Conservation (phyloP, 1,140 invertebrate genomes). For the Theocolax elegans region DNA sequence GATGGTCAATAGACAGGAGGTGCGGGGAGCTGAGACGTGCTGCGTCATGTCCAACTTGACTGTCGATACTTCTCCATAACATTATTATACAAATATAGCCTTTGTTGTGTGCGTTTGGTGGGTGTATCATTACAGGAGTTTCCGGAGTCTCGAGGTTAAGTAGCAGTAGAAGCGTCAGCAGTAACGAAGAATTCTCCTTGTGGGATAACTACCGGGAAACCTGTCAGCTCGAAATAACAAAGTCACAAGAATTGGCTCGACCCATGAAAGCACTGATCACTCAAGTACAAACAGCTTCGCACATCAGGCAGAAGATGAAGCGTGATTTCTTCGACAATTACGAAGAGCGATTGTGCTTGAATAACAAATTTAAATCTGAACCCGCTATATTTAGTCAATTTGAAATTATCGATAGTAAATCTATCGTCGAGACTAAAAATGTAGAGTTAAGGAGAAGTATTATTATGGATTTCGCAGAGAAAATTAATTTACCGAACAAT, state of each 20-base stretch:
- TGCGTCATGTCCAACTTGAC: constrained; percentile 33
- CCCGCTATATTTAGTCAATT: background rate
- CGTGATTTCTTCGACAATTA: constrained; percentile 52
- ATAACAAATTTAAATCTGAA: background rate
- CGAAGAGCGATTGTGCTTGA: constrained; percentile 28
- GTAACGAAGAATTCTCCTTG: constrained; percentile 10
- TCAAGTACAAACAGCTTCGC: constrained; percentile 5
- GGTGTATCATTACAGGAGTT: constrained; percentile 37
- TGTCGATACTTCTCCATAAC: constrained; percentile 4
- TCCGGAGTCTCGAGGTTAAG: constrained; percentile 38
- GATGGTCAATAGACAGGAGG: background rate
- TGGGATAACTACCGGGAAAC: background rate
- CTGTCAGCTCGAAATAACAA: constrained; percentile 16
- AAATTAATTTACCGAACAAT: constrained; percentile 22
- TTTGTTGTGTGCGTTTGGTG: constrained; percentile 25
- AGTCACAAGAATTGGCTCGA: constrained; percentile 8
- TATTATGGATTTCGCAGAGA: constrained; percentile 28
- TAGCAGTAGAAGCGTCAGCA: constrained; percentile 30
- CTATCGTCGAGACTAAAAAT: too few relatives aligned
- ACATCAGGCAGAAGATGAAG: constrained; percentile 14
- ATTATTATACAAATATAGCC: too few relatives aligned
- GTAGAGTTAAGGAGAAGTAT: background rate
- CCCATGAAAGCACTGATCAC: constrained; percentile 15
- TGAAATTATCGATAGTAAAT: too few relatives aligned
- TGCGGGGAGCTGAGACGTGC: constrained; percentile 22